Conservation (phyloP, 1,140 invertebrate species). For the Stegodyphus mimosarum region DNA sequence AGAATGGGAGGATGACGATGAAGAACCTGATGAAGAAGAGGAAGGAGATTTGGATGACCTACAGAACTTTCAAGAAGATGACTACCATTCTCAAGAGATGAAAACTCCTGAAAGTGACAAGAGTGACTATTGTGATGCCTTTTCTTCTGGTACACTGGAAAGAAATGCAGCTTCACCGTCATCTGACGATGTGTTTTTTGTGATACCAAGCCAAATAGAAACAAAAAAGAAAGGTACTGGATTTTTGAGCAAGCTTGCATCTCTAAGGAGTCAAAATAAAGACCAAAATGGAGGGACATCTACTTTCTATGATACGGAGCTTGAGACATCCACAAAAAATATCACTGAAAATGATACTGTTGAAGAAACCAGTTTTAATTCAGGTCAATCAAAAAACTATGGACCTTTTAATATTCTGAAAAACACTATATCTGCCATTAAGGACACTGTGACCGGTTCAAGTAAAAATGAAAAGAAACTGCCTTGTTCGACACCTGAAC, state of each 20-base stretch:
- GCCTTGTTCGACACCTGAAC: conserved; percentile 22
- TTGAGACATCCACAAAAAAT: background rate
- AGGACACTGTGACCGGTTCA: conserved; percentile 31
- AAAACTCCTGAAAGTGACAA: conserved; percentile 67
- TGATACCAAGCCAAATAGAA: conserved; percentile 4
- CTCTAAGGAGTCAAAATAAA: conserved; percentile 55
- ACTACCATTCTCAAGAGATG: conserved; percentile 50
- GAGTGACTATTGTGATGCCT: conserved; percentile 38
- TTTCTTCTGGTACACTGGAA: conserved; percentile 7
- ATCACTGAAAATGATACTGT: background rate
- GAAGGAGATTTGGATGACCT: conserved; percentile 59
- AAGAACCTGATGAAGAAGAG: conserved; percentile 66
- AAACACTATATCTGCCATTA: conserved; percentile 35
- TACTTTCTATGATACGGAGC: background rate
- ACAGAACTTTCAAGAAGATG: conserved; percentile 18
- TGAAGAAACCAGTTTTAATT: background rate
- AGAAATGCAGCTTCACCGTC: conserved; percentile 5
- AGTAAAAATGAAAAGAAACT: conserved; percentile 30
- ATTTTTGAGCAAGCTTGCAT: conserved; percentile 60
- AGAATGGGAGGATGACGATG: conserved; percentile 71
- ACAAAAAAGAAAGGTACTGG: conserved; percentile 19
- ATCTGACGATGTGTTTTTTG: conserved; percentile 22
- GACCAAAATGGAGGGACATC: background rate
- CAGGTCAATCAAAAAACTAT: conserved; percentile 13
- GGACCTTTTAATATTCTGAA: conserved; percentile 31